Percentiles rank a stretch among this genome's conserved stretches.
Conservation (phyloP, 2,888 invertebrate genomes). For the Volucella bombylans region DNA sequence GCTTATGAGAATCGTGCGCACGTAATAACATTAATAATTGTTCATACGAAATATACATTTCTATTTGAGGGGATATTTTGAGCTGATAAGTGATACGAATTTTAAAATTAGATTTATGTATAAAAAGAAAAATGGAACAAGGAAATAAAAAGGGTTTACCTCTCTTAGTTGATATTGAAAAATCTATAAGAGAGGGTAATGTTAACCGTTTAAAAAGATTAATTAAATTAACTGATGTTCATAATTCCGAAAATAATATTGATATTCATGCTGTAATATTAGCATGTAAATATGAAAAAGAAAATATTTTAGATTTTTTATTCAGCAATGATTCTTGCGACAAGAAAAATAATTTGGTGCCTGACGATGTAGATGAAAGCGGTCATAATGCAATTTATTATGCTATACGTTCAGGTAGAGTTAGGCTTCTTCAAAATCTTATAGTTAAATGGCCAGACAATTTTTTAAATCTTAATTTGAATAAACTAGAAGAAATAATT, state of each 20-base stretch:
- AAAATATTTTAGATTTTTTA: constrained; percentile 20
- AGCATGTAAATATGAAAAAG: constrained; percentile 31
- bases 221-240: background rate
- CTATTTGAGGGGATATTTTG: no score
- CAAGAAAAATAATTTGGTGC: background rate
- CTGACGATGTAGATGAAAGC: constrained; percentile 51
- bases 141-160: no score
- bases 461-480: constrained; percentile 23
- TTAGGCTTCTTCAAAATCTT: constrained; percentile 67
- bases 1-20: no score
- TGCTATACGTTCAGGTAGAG: constrained; percentile 73
- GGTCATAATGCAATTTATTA: constrained; percentile 75
- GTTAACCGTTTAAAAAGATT: constrained; percentile 12
- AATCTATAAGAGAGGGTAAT: background rate
- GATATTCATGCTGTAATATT: constrained; percentile 23
- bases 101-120: no score
- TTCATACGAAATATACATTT: no score
- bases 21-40: no score
- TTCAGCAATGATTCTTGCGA: constrained; percentile 13
- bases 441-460: constrained; percentile 67
- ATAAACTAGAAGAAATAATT: constrained; percentile 71
- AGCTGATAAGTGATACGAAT: no score
- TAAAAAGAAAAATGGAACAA: no score
- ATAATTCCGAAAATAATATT: constrained; percentile 41
- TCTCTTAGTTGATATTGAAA: constrained; percentile 30